Conservation (phyloP, 2,888 invertebrate species). For the Drosophila rubida region DNA sequence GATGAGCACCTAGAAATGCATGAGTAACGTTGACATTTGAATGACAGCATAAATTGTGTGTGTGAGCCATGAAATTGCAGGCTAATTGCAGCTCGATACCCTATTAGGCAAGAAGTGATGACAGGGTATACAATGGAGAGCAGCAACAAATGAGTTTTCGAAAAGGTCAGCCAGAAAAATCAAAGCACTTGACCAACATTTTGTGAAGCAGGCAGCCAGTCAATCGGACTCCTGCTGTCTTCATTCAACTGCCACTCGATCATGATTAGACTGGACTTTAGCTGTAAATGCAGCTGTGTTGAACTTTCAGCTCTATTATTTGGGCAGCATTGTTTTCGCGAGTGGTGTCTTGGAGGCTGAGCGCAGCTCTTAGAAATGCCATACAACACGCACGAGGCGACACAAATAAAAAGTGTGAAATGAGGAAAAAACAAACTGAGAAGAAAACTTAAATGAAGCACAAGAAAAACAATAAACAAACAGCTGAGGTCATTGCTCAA, state of each 20-base stretch:
- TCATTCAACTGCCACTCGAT: slow-evolving; percentile 21
- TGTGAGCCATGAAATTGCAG: too few relatives aligned
- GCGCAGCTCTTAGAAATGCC: slow-evolving; percentile 40
- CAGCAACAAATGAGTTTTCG: slow-evolving; percentile 15
- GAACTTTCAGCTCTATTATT: slow-evolving; percentile 33
- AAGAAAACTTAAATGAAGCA: slow-evolving; percentile 5
- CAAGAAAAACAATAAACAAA: slow-evolving; percentile 50
- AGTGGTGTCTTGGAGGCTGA: slow-evolving; percentile 9
- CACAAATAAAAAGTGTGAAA: slow-evolving; percentile 19
- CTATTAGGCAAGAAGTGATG: neutral
- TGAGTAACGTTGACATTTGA: neutral
- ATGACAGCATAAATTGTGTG: neutral
- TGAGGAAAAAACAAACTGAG: slow-evolving; percentile 36
- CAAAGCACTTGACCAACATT: slow-evolving; percentile 53
- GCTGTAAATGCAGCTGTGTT: slow-evolving; percentile 10
- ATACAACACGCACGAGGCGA: slow-evolving; percentile 38
- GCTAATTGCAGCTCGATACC: neutral
- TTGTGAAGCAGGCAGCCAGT: neutral
- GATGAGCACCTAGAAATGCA: neutral
- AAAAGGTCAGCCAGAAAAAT: slow-evolving; percentile 35
- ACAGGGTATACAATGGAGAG: slow-evolving; percentile 6
- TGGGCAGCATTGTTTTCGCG: slow-evolving; percentile 2
- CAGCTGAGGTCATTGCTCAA: slow-evolving; percentile 69
- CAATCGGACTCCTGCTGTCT: slow-evolving; percentile 1
- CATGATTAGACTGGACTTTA: slow-evolving; percentile 7